phyloP scores from a whole-genome alignment of 1,140 invertebrate genomes.

The Drosophila kurseongensis region DNA sequence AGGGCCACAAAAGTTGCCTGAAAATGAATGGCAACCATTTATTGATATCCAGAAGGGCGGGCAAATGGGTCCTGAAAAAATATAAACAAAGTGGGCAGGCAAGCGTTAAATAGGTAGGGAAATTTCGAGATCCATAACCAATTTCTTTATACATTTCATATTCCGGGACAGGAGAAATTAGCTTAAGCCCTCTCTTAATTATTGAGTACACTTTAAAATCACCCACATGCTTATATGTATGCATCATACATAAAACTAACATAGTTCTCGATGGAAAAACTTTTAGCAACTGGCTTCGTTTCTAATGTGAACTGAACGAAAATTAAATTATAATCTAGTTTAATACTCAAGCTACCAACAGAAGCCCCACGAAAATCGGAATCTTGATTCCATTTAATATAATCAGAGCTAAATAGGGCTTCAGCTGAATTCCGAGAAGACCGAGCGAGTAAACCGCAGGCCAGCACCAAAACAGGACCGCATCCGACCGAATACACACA shows the following conservation, averaged over 20 bases:
- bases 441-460: conserved; percentile 19
- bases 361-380: background rate
- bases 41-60: conserved; percentile 24
- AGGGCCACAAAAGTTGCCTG: conserved; percentile 36
- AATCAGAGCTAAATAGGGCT: conserved; percentile 23
- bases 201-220: no score
- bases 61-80: background rate
- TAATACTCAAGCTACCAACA: background rate
- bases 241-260: no score
- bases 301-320: no score
- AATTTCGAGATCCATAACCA: background rate
- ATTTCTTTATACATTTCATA: no score
- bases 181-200: no score
- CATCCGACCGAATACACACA: conserved; percentile 8
- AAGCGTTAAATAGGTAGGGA: background rate
- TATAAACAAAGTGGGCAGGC: background rate
- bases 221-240: no score
- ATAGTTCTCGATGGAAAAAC: no score
- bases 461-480: conserved; percentile 24
- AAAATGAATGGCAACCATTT: conserved; percentile 42
- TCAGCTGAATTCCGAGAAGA: background rate
- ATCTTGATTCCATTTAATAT: conserved; percentile 6
- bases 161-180: no score
- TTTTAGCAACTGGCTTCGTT: no score
- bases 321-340: background rate